Evolutionary conservation across 2,888 invertebrate genomes (phyloP), one percentile per base, ranked within the genome.

Genomic region (Calameuta filiformis): DNA sequence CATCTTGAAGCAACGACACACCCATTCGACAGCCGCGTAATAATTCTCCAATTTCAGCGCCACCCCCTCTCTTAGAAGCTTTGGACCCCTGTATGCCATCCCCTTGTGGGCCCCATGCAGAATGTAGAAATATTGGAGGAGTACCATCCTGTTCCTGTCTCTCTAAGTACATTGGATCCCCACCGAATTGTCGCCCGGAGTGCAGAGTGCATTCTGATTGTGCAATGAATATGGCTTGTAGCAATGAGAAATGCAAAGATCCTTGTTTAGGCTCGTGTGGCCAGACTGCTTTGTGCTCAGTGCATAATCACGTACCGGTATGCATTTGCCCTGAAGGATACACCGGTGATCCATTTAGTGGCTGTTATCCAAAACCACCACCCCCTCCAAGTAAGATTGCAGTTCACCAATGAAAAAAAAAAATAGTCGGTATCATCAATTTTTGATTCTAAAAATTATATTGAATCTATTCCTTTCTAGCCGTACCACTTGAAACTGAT

Each of bases 241-340:
- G 95, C 9, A 95, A 94, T 87, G 94, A 95, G 85, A 95, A 95
- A 92, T 96, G 96, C 89, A 93, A 93, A 89, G 95, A 95, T 89
- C 96, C 96, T 11, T 96, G 96, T 87, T 93, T 94, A 75, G 93
- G 94, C 79, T 94, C 95, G 9, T 97, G 97, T 89, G 96, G 96
- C 69, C 89, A 92, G 69, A 95, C 94, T 89, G 95, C 96, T 15
- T 93, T 94, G 83, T 97, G 96, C 86, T 94, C 94, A 79, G 96
- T 96, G 9, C 94, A 95, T 4, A 96, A 96, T 86, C 96, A 96
- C 85, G 94, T 95, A n/a, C 95, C 96, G 12, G 95, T 95, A 93
- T 97, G 97, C 89, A 93, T 94, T 75, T 97, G 97, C 89, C 95
- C 40, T 96, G 96, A 88, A 90, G 96, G 95, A 82, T 96, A 95